Base-by-base conservation (phyloP, 2,113 vertebrate species). In the Noturus placidus region DNA sequence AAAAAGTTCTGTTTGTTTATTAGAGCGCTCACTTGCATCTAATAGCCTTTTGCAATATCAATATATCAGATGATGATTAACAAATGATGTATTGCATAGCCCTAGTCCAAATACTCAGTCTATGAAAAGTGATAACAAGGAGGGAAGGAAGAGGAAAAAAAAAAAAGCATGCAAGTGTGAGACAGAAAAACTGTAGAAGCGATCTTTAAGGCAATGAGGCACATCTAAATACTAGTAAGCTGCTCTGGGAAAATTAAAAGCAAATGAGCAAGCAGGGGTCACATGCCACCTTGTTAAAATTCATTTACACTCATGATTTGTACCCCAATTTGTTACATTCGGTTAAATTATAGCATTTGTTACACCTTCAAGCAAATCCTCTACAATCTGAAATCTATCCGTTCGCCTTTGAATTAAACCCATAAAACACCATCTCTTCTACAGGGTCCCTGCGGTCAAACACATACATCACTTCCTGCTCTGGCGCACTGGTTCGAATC, bases 141-240 rank as follows among this genome's bases (percentile, higher is more conserved):
- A 54, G 33, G 30, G 70, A 85, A 30, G 79, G 89, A 56, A 82
- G 54, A n/a, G n/a, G n/a, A n/a, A 0, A 46, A 46, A 46, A 46
- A 85, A 86, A 59, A 85, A 65, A 1, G 30, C 67, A 61, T n/a
- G 52, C n/a, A 57, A 38, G 54, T 82, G 50, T 81, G 74, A 85
- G 85, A 46, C 57, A 59, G 63, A 67, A 27, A 81, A 57, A 54
- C 56, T 87, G 89, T 90, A 91, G 84, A 91, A 90, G 88, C 3
- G 57, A 87, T 76, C 86, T 87, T 90, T 93, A 91, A 91, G 91
- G 92, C 93, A 93, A 94, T 95, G 92, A 92, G 92, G 91, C 93
- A 92, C 89, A 89, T 92, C 92, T 94, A 93, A 87, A 91, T 92
- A 91, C 92, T 90, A 93, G 92, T 93, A 91, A 74, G 85, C 89